Conservation (phyloP, 2,888 invertebrate species). For the Metopia argyrocephala region DNA sequence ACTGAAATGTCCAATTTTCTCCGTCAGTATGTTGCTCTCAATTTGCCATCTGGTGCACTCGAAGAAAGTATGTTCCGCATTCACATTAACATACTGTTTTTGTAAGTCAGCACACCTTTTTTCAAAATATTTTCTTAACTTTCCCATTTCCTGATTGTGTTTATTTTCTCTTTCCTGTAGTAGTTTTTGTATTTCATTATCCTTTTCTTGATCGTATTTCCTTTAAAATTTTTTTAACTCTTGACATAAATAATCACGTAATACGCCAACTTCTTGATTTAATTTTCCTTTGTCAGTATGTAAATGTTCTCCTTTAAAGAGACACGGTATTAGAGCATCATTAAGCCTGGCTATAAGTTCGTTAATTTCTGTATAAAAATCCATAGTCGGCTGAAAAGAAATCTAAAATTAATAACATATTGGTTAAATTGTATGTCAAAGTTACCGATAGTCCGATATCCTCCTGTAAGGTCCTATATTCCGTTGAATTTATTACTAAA, state of each 20-base stretch:
- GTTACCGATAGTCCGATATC: slow-evolving; percentile 84
- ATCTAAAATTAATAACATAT: neutral
- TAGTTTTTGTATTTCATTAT: too few relatives aligned
- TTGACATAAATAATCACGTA: slow-evolving; percentile 79
- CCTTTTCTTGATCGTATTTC: slow-evolving; percentile 73
- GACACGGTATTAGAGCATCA: slow-evolving; percentile 84
- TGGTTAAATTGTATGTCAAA: neutral
- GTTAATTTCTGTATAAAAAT: slow-evolving; percentile 85
- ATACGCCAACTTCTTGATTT: slow-evolving; percentile 80
- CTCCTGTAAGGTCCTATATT: slow-evolving; percentile 86
- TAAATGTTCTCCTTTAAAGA: slow-evolving; percentile 82
- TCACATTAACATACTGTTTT: too few relatives aligned
- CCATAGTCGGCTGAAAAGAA: slow-evolving; percentile 82
- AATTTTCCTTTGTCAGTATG: slow-evolving; percentile 82
- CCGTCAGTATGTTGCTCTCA: too few relatives aligned
- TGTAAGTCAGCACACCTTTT: too few relatives aligned
- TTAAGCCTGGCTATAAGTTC: slow-evolving; percentile 86
- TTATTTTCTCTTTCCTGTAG: too few relatives aligned
- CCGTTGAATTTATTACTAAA: slow-evolving; percentile 80
- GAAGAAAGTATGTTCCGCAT: too few relatives aligned
- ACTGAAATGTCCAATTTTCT: too few relatives aligned
- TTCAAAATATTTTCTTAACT: too few relatives aligned
- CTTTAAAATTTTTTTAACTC: slow-evolving; percentile 76
- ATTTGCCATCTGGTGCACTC: too few relatives aligned
- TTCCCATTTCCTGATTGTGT: too few relatives aligned